Base-by-base conservation (phyloP, 2,113 vertebrate genomes). In the Esox niger region DNA sequence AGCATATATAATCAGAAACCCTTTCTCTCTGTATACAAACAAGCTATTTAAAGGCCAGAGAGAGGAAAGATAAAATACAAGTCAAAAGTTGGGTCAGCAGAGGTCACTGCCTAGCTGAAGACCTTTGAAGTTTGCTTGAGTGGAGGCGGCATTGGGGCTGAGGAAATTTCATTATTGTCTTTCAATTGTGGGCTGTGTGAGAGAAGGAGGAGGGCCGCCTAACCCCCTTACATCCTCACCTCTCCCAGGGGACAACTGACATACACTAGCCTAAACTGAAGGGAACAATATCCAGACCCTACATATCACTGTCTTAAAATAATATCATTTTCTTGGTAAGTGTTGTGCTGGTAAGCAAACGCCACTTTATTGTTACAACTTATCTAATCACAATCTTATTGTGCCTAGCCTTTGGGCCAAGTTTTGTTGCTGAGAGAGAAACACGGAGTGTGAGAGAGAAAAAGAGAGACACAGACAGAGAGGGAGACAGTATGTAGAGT, bases 261-360 rank as follows among this genome's bases (percentile, higher is more conserved):
- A 73, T 62, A 43, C 17, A 15, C 68, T 68, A 13, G 20, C 55
- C 75, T 79, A 64, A 62, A 79, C 58, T 55, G 69, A 63, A 35
- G 13, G n/a, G 76, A 84, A 89, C 55, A 71, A 75, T 82, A 80
- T 86, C 82, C 85, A 89, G 85, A 83, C 82, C 69, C 73, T 76
- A 1, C 3, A 35, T 25, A 33, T 64, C 13, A n/a, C 10, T 6
- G 61, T 75, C 70, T 49, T 57, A 64, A 62, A 30, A 35, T 10
- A 43, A 43, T 43, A 2, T 4, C 15, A 10, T 47, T 47, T 54
- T 62, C 30, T 67, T 63, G 38, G 35, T 73, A 17, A 43, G 13
- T 43, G 38, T 43, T n/a, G n/a, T n/a, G n/a, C n/a, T n/a, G n/a
- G n/a, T n/a, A n/a, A n/a, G n/a, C n/a, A n/a, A n/a, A n/a, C n/a